Base-by-base conservation (phyloP, 1,140 invertebrate species). In the Liolophura sinensis region DNA sequence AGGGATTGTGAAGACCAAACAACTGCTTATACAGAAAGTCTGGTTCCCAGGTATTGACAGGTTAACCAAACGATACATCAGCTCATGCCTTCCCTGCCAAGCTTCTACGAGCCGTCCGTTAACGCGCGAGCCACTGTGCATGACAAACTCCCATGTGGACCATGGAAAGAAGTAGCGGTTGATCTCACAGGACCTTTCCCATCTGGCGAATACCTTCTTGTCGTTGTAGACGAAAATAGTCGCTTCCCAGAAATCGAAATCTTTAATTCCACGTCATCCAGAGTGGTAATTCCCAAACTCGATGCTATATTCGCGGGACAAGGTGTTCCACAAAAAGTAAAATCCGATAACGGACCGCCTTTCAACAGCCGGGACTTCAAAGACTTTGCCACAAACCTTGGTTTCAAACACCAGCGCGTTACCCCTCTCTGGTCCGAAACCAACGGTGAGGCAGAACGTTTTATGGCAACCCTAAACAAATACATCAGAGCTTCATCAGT, bases 21-120 rank as follows among this genome's bases (percentile, higher is more conserved):
- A 72, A 54, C 65, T 78, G 12, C 57, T 81, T 9, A 59, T 74
- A 47, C 68, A 74, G 58, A 80, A 78, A 60, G 76, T 81, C 9
- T 82, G 77, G 75, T 82, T 79, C 58, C 78, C 76, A 31, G 64
- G 69, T 20, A 70, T 80, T 14, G 78, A 81, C 63, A 65, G 62
- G 60, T 15, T 69, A 24, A 75, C 78, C n/a, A 75, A 80, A 65
- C 24, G 67, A 9, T 25, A 52, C 54, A 61, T 76, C 14, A 72
- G 69, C 64, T 47, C 40, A 15, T 79, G 78, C 60, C 61, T 79
- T 20, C 68, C 71, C 16, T 80, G 77, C 68, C 70, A 72, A 65
- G 57, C 71, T 16, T 48, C 67, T 18, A 61, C 51, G 18, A 48
- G 55, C 27, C 47, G 58, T 11, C 62, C 64, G 40, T 63, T 60